Evolutionary conservation across 2,888 invertebrate genomes (phyloP), one percentile per base, ranked within the genome.

Genomic region (Parnassius glacialis): DNA sequence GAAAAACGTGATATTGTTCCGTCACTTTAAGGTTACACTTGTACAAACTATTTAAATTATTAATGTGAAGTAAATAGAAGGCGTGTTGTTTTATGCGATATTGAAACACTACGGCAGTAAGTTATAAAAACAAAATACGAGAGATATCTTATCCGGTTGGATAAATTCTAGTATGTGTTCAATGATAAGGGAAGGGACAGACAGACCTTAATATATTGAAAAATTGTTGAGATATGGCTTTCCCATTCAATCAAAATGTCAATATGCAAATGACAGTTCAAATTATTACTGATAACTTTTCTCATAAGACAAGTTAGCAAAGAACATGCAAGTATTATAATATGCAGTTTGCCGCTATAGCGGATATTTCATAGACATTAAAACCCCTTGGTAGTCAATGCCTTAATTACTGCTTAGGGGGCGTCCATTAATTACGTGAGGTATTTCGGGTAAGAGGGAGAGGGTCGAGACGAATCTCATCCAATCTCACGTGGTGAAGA

Each of bases 111-210:
- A 51, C 10, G 13, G 50, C 20, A 44, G 13, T 42, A 43, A 55
- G 20, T 16, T 43, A 44, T 16, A 45, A 54, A 62, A 54, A 62
- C 62, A 62, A 54, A 52, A 34, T 52, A 63, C 55, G 59, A 59
- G 63, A 16, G 34, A 47, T 56, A 66, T 66, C 65, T 67, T 67
- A 67, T 67, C 67, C 47, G 56, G 10, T 42, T 41, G 3, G 57
- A 66, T 62, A 62, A 65, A 65, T 41, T 63, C 58, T 59, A 64
- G 57, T 57, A 65, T 63, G 25, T 52, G 11, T 58, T 44, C 52
- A 62, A 59, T 52, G 63, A 67, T 59, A 61, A 61, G 44, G 53
- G 13, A 45, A 59, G 34, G 34, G 34, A 5, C 34, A 60, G 57
- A 59, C 57, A 60, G 57, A 59, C 57, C 16, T 25, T 56, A 25